phyloP scores from a whole-genome alignment of 2,797 vertebrate species.

The Macropodus opercularis region DNA sequence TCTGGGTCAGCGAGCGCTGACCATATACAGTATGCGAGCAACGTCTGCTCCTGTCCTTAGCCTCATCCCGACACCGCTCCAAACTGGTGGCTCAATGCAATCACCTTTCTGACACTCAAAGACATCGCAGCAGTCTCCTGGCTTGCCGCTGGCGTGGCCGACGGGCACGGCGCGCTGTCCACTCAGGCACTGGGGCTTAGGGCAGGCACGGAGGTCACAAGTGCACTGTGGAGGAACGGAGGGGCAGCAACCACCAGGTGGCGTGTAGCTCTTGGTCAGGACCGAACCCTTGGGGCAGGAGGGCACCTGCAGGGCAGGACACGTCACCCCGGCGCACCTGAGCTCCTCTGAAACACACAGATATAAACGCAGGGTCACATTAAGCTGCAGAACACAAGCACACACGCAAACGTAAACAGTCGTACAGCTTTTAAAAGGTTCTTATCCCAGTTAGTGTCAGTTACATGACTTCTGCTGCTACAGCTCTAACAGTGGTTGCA shows the following conservation, averaged over 20 bases:
- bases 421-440: not conserved
- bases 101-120: slow-evolving; percentile 85
- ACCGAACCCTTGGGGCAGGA: slow-evolving; percentile 80
- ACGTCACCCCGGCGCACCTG: slow-evolving; percentile 78
- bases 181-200: slow-evolving; percentile 72
- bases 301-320: slow-evolving; percentile 64
- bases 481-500: slow-evolving; percentile 33
- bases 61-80: slow-evolving; percentile 17
- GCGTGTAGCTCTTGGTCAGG: slow-evolving; percentile 77
- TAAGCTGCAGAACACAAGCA: not conserved
- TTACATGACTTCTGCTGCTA: not conserved
- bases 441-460: not conserved
- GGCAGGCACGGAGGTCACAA: slow-evolving; percentile 74
- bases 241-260: slow-evolving; percentile 81
- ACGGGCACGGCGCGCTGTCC: slow-evolving; percentile 67
- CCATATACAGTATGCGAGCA: slow-evolving; percentile 20
- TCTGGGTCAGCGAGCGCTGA: slow-evolving; percentile 28
- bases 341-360: slow-evolving; percentile 75
- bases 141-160: slow-evolving; percentile 74
- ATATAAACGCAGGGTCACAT: slow-evolving; percentile 4
- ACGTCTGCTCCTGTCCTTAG: slow-evolving; percentile 20
- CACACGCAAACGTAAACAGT: not conserved
- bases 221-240: slow-evolving; percentile 76
- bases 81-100: slow-evolving; percentile 29
- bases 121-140: slow-evolving; percentile 83